Evolutionary conservation across 1,140 invertebrate genomes (phyloP).

Genomic region (Apis dorsata): DNA sequence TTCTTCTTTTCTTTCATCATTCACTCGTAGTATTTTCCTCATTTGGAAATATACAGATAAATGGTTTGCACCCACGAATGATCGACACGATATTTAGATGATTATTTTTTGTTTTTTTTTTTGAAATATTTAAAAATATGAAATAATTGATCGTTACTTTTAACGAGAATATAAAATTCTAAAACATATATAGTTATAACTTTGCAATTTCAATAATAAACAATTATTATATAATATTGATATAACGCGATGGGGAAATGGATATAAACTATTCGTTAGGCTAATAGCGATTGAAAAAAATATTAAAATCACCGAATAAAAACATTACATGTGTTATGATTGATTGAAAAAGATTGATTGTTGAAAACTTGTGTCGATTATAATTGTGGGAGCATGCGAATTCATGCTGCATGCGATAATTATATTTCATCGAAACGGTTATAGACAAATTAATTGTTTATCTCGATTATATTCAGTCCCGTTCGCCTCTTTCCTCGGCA

Average conservation of each 20-base stretch:
- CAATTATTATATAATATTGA: neutral
- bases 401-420: slow-evolving; percentile 41
- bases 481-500: slow-evolving; percentile 80
- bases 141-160: slow-evolving; percentile 26
- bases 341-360: neutral
- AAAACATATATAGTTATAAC: slow-evolving; percentile 1
- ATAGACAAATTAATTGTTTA: slow-evolving; percentile 29
- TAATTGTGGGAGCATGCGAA: neutral
- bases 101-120: neutral
- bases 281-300: slow-evolving; percentile 20
- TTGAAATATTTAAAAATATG: slow-evolving; percentile 23
- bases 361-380: slow-evolving; percentile 36
- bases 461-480: slow-evolving; percentile 66
- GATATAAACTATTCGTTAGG: neutral
- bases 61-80: slow-evolving; percentile 18
- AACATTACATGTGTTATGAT: neutral
- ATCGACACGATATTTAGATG: slow-evolving; percentile 28
- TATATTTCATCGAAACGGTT: slow-evolving; percentile 30
- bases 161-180: slow-evolving; percentile 20
- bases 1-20: slow-evolving; percentile 4
- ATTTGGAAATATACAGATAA: slow-evolving; percentile 25
- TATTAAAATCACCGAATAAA: slow-evolving; percentile 25
- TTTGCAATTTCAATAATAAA: slow-evolving; percentile 23
- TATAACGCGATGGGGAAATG: neutral
- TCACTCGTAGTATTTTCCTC: slow-evolving; percentile 15